phyloP scores from a whole-genome alignment of 2,888 invertebrate species.

The Drosophila neotestacea region DNA sequence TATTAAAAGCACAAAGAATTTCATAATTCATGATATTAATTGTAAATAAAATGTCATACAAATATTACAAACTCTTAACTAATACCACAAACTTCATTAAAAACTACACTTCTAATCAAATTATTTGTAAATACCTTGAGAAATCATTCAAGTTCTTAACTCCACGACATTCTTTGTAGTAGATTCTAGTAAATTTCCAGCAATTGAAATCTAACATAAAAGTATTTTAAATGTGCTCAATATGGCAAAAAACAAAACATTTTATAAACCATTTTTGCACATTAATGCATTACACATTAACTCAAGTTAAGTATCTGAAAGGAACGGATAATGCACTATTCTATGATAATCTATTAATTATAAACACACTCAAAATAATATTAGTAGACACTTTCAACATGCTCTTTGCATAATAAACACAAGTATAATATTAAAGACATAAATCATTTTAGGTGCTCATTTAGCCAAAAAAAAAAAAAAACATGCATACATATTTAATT shows the following conservation, averaged over 20 bases:
- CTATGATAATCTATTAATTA: constrained; percentile 39
- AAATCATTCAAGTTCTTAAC: constrained; percentile 69
- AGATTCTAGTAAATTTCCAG: constrained; percentile 61
- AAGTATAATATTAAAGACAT: constrained; percentile 32
- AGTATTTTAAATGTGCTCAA: constrained; percentile 79
- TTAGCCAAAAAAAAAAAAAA: constrained; percentile 59
- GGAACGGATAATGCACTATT: constrained; percentile 35
- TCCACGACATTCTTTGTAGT: constrained; percentile 68
- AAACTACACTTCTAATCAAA: constrained; percentile 23
- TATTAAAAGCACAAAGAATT: constrained; percentile 50
- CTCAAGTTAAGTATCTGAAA: constrained; percentile 29
- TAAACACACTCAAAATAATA: constrained; percentile 36
- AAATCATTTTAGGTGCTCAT: constrained; percentile 67
- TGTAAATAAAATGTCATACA: constrained; percentile 51
- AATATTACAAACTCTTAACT: constrained; percentile 14
- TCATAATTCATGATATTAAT: constrained; percentile 41
- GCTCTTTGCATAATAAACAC: constrained; percentile 61
- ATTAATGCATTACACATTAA: constrained; percentile 31
- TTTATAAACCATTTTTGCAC: constrained; percentile 51
- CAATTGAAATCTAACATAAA: constrained; percentile 62
- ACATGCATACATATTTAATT: constrained; percentile 49
- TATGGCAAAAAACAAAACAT: constrained; percentile 36
- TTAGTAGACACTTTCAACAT: constrained; percentile 52
- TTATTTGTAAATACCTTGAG: constrained; percentile 71
- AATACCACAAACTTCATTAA: constrained; percentile 10